Evolutionary conservation across 1,140 invertebrate genomes (phyloP).

Genomic region (Oscheius sp.): DNA sequence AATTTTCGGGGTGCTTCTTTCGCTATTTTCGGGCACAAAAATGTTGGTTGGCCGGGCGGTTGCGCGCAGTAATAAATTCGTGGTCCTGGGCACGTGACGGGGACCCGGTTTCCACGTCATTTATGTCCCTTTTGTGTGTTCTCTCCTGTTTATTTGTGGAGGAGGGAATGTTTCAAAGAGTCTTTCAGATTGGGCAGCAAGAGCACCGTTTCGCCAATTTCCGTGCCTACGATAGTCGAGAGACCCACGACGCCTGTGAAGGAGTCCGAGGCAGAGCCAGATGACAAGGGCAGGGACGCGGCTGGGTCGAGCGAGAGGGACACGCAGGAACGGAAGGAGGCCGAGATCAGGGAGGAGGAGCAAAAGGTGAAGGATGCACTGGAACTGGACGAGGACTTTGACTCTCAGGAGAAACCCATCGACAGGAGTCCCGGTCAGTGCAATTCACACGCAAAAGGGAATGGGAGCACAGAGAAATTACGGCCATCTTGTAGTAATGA

Average conservation of each 20-base stretch:
- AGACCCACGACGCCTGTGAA: background rate
- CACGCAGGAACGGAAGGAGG: constrained; percentile 32
- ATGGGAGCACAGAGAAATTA: background rate
- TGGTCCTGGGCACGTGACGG: background rate
- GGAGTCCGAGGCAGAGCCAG: background rate
- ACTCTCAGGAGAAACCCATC: constrained; percentile 60
- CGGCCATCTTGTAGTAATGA: no score
- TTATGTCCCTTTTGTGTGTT: constrained; percentile 1
- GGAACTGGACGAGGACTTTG: constrained; percentile 55
- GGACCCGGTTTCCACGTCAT: background rate
- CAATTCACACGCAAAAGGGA: no score
- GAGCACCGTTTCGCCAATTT: background rate
- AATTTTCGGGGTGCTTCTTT: no score
- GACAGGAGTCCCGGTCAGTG: constrained; percentile 55
- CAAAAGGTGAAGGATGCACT: constrained; percentile 5
- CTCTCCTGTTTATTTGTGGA: no score
- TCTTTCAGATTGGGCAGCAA: no score
- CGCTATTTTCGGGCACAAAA: no score
- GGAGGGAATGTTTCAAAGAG: no score
- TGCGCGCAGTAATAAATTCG: no score
- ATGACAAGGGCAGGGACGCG: background rate
- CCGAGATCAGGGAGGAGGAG: constrained; percentile 22
- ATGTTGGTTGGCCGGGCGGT: no score
- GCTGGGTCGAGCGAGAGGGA: background rate
- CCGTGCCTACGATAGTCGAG: background rate